These are phyloP conservation scores for Zeugodacus cucurbitae DNA, from an alignment of 1,140 invertebrate species.

Conservation along the genomic window DNA sequence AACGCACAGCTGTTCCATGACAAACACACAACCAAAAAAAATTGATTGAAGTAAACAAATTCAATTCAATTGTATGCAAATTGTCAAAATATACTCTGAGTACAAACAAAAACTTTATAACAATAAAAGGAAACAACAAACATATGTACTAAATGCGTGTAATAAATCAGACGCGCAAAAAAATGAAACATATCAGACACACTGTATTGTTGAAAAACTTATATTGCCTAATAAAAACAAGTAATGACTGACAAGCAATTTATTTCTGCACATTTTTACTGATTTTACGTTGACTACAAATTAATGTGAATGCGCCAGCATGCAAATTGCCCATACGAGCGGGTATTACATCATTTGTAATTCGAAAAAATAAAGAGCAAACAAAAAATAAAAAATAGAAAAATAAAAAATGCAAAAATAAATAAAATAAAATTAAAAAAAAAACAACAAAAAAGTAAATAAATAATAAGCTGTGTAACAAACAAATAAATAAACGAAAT, in stretches of 20 bases:
- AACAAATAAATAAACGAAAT: not conserved
- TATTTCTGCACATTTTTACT: not conserved
- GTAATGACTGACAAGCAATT: not conserved
- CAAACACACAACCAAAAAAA: no score
- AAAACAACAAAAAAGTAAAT: not conserved
- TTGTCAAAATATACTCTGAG: no score
- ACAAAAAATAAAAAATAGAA: not conserved
- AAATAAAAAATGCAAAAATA: not conserved
- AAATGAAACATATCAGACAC: not conserved
- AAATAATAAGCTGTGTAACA: not conserved
- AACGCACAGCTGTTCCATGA: no score
- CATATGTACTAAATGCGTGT: no score
- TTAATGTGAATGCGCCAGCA: not conserved
- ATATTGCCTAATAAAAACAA: not conserved
- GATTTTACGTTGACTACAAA: no score
- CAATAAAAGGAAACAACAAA: no score
- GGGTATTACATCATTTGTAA: conserved; percentile 6
- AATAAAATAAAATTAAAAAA: no score
- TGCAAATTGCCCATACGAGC: not conserved
- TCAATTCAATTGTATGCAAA: no score
- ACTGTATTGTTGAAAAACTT: not conserved
- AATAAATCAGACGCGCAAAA: no score
- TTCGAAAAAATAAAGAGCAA: no score
- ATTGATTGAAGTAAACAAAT: no score
- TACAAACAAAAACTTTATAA: no score